Base-by-base conservation (phyloP, 2,797 vertebrate species). In the Molossus molossus region DNA sequence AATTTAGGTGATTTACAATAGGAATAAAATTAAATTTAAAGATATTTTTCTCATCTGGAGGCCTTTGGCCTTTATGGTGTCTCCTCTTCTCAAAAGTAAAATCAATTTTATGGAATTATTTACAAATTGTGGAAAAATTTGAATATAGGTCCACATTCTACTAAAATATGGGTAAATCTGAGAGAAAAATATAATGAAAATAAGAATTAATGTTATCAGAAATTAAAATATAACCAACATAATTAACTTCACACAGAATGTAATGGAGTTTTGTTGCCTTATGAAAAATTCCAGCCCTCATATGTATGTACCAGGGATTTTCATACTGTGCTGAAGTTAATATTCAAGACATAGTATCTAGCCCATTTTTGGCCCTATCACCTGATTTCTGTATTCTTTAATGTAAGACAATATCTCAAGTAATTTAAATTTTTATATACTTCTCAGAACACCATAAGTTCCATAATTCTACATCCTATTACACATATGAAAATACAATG, bases 151-250 rank as follows among this genome's bases (percentile, higher is more conserved):
- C 6, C 17, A 76, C 20, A 75, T 62, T 55, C 17, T 55, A n/a
- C 1, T 80, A 84, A 76, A 17, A 92, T 25, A 60, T 50, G 15
- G 57, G 1, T 7, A 37, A 85, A 73, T 70, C 12, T 64, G 25
- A 91, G 27, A 95, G 5, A 18, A 75, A 91, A 94, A 45, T 48
- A 91, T 67, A 40, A 40, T 65, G 12, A 94, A 79, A 93, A 37
- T 27, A n/a, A 50, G 5, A 82, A 7, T 72, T 83, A 15, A 85
- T 85, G 5, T 25, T 88, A 62, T 18, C 14, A 65, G 27, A 21
- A 69, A 5, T 75, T 76, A 83, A 79, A 94, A 48, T 50, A 4
- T 87, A 57, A n/a, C 8, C 11, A 76, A 3, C 64, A 12, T 9
- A 79, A 94, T 94, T 90, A 65, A 88, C 1, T 91, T 67, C 17